phyloP scores from a whole-genome alignment of 2,113 vertebrate genomes.

The Forbesichthys papilliferus region DNA sequence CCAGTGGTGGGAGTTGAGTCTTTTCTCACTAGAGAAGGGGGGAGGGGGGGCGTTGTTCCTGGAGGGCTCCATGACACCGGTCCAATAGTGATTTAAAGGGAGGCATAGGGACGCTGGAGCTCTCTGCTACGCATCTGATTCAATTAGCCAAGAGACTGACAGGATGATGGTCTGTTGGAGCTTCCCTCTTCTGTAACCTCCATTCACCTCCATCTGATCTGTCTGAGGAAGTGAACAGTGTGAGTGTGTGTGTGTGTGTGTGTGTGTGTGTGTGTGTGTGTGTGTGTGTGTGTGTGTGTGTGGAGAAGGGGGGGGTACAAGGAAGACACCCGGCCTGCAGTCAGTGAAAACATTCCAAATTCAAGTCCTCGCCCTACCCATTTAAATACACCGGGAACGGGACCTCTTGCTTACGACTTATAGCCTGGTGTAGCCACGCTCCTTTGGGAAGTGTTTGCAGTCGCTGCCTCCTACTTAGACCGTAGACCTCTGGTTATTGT shows the following conservation, averaged over 20 bases:
- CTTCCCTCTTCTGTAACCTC: constrained; percentile 53
- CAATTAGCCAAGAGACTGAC: constrained; percentile 44
- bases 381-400: no score
- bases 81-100: constrained; percentile 28
- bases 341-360: no score
- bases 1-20: no score
- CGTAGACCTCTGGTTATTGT: no score
- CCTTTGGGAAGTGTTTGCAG: no score
- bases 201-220: constrained; percentile 58
- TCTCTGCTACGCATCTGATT: constrained; percentile 29
- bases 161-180: constrained; percentile 34
- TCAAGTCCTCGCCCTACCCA: not conserved
- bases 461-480: no score
- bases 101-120: constrained; percentile 1
- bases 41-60: not conserved
- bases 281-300: not conserved
- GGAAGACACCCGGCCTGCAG: no score
- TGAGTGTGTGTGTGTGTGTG: not conserved
- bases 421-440: no score
- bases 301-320: not conserved
- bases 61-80: constrained; percentile 3
- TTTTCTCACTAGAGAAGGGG: not conserved
- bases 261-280: not conserved
- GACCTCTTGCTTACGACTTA: no score
- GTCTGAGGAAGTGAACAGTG: constrained; percentile 21